A percentile compares a stretch with the other conserved stretches of the same genome.
Evolutionary conservation across 2,888 invertebrate genomes (phyloP).

Genomic region (Deilephila elpenor): DNA sequence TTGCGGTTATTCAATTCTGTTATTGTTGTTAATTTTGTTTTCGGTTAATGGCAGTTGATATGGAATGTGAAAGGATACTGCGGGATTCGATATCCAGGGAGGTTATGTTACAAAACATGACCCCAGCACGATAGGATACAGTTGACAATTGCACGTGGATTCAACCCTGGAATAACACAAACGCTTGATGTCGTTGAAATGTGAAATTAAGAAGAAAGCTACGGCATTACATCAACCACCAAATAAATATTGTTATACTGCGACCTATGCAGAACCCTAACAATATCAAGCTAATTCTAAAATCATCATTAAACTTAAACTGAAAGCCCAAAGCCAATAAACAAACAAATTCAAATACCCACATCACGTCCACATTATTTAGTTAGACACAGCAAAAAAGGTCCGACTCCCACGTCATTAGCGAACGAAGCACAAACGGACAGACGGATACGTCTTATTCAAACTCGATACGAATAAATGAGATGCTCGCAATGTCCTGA

Average conservation of each 20-base stretch:
- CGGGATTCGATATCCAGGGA: too few species aligned
- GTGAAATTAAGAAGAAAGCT: too few species aligned
- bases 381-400: constrained; percentile 77
- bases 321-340: constrained; percentile 44
- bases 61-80: not conserved
- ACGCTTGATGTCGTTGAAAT: too few species aligned
- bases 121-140: too few species aligned
- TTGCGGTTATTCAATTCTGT: not conserved
- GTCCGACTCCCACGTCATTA: constrained; percentile 75
- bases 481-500: constrained; percentile 67
- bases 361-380: constrained; percentile 71
- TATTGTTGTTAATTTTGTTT: not conserved
- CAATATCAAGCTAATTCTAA: not conserved
- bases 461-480: constrained; percentile 67
- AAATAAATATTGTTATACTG: too few species aligned
- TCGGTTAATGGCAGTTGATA: not conserved
- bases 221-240: too few species aligned
- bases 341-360: constrained; percentile 55
- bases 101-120: too few species aligned
- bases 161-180: too few species aligned
- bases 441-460: constrained; percentile 76
- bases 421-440: constrained; percentile 64
- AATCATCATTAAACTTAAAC: constrained; percentile 29
- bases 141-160: too few species aligned
- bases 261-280: too few species aligned